Evolutionary conservation across 2,888 invertebrate genomes (phyloP), one percentile per base, ranked within the genome.

Genomic region (Quadroppia sp.): DNA sequence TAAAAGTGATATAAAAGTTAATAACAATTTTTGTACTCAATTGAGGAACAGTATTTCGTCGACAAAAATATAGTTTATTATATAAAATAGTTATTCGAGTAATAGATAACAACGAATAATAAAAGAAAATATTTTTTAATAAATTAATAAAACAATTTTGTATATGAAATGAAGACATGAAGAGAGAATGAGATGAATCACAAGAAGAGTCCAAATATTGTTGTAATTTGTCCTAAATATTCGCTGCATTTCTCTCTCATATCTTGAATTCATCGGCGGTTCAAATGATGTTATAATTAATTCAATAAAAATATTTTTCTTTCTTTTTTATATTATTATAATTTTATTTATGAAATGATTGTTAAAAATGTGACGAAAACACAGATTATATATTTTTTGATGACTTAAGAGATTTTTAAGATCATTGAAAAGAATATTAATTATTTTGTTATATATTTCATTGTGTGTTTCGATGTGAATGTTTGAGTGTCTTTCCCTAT

Each of bases 241-340:
- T 45, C 45, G 6, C 45, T 45, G 11, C 17, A 9, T 9, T 45
- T 45, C 15, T 45, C 45, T 45, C 45, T 13, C 45, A 45, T 11
- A 45, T 15, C 2, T 15, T 45, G 36, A 45, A 45, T 2, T 45
- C 15, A 13, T 36, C 36, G 9, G 36, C 9, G 6, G 4, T 36
- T 36, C 9, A 23, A 53, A 9, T 23, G 23, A 23, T 53, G 23
- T 56, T 56, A 56, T 56, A 28, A 56, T 56, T 56, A 56, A 28
- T 56, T 56, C 56, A 56, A 56, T 56, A 56, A 56, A 50, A 56
- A 56, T 56, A 23, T 25, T 53, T 53, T 53, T 20, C 20, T n/a
- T n/a, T 23, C 23, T 53, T 25, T 23, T 25, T 2, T 25, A 25
- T n/a, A 50, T n/a, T 20, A 23, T 25, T 23, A 53, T n/a, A 30